Base-by-base conservation (phyloP, 92 coral and sea anemone species). In the Plumapathes pennacea region DNA sequence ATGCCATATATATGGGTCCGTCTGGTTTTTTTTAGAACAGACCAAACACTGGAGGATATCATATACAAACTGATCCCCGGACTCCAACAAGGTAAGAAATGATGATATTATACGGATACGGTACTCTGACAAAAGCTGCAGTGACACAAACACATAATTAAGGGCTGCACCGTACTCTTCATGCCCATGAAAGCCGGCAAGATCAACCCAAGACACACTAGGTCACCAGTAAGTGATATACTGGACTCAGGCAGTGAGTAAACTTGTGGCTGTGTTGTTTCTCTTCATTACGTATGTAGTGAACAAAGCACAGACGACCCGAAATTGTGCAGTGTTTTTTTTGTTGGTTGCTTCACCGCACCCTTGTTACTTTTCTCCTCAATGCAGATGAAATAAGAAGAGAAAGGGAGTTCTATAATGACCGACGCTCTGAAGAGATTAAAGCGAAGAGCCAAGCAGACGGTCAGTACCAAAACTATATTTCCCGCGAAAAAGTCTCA, bases 1-100 rank as follows among this genome's bases (percentile, higher is more conserved):
- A n/a, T n/a, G n/a, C n/a, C n/a, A n/a, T n/a, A n/a, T n/a, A n/a
- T n/a, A n/a, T n/a, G n/a, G n/a, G n/a, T n/a, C n/a, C n/a, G n/a
- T n/a, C n/a, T n/a, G n/a, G n/a, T n/a, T n/a, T n/a, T n/a, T n/a
- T 9, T 29, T 78, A 94, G 99, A 77, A 77, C 96, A 15, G 99
- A 94, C 56, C 89, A 94, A 80, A 94, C 96, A 22, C 73, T 94
- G 38, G 97, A 94, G 59, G 99, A 94, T 57, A 88, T 94, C 17
- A 85, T 94, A 36, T 85, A 76, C 62, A 94, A 94, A 76, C 78
- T 85, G 47, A 73, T 94, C 45, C 99, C 99, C 5, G 81, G 81
- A 25, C 80, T 94, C 2, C 99, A 89, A 56, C 85, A 89, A 81
- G 80, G 99, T 94, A 77, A 43, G 46, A 21, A 34, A 15, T 17